Evolutionary conservation across 2,797 vertebrate genomes (phyloP).

Genomic region (Tympanoctomys barrerae): DNA sequence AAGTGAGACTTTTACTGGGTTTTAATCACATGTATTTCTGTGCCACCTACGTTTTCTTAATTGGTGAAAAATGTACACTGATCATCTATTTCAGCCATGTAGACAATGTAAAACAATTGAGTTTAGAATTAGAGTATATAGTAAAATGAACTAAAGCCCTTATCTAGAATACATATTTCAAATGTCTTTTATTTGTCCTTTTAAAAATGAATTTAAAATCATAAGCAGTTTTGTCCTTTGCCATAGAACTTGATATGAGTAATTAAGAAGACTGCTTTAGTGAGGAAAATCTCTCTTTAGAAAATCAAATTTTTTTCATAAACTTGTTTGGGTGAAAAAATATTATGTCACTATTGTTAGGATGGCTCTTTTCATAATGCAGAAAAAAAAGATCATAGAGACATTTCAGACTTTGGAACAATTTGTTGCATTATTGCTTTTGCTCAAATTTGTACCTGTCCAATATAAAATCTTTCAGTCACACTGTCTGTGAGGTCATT

Average conservation of each 20-base stretch:
- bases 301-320: not conserved
- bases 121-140: not conserved
- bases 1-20: not conserved
- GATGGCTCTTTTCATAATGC: not conserved
- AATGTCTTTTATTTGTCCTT: not conserved
- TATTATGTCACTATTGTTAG: not conserved
- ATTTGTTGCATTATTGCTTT: not conserved
- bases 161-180: not conserved
- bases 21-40: not conserved
- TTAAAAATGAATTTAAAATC: not conserved
- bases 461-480: not conserved
- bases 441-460: not conserved
- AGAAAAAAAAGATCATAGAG: not conserved
- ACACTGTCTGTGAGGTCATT: not conserved
- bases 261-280: not conserved
- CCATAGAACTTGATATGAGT: not conserved
- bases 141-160: not conserved
- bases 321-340: not conserved
- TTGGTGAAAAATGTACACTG: not conserved
- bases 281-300: not conserved
- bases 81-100: not conserved
- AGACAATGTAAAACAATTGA: not conserved
- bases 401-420: not conserved
- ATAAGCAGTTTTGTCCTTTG: not conserved
- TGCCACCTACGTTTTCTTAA: not conserved